These are phyloP conservation scores for Grallaria varia DNA, from an alignment of 2,113 vertebrate genomes.

Conservation along the genomic window DNA sequence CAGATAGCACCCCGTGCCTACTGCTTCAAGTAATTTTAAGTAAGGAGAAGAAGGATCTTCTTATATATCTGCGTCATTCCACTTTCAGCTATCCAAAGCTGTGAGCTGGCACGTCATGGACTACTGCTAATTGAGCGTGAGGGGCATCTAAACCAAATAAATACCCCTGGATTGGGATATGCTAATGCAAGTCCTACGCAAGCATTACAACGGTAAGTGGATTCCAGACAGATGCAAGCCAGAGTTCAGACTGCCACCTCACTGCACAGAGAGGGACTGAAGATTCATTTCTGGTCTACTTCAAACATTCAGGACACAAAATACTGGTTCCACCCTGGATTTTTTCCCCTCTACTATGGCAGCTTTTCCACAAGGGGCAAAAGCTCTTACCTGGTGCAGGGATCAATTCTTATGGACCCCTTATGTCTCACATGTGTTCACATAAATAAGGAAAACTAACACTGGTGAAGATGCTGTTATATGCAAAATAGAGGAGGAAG, in stretches of 20 bases:
- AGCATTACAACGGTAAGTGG: not conserved
- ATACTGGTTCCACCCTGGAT: not conserved
- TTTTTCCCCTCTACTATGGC: accelerated
- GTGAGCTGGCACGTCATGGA: not conserved
- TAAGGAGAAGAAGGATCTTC: not conserved
- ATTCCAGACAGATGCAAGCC: not conserved
- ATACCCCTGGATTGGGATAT: not conserved
- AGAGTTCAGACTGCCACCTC: not conserved
- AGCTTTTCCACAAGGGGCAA: not conserved
- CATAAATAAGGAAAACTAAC: not conserved
- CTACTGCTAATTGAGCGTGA: not conserved
- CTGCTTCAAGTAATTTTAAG: not conserved
- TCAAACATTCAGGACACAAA: not conserved
- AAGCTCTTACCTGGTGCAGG: not conserved
- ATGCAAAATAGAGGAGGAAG: not conserved
- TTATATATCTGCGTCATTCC: not conserved
- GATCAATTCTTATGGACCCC: not conserved
- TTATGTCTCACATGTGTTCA: not conserved
- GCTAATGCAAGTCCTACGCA: not conserved
- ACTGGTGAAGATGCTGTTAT: not conserved
- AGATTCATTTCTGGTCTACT: not conserved
- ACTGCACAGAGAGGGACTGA: not conserved
- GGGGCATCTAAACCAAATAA: not conserved
- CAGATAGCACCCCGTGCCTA: not conserved
- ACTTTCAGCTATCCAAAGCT: not conserved